A percentile compares a stretch with the other conserved stretches of the same genome.
These are phyloP conservation scores for Trissolcus basalis DNA, from an alignment of 1,140 invertebrate genomes.

Conservation along the genomic window DNA sequence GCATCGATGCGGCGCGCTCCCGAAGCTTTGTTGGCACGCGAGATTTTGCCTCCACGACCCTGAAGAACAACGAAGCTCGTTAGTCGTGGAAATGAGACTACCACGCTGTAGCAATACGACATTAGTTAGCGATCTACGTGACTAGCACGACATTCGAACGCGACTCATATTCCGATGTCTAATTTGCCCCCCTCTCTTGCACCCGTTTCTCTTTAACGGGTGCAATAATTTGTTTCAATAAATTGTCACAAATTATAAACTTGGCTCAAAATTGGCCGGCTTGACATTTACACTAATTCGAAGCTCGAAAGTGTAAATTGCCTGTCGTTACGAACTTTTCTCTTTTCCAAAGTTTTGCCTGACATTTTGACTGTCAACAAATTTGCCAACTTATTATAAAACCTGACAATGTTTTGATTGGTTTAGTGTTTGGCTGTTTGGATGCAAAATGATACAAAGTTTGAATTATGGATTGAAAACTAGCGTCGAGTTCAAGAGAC, in stretches of 20 bases:
- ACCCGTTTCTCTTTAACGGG: constrained; percentile 6
- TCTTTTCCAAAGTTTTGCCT: too few relatives aligned
- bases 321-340: too few relatives aligned
- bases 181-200: constrained; percentile 19
- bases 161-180: constrained; percentile 36
- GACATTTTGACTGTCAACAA: too few relatives aligned
- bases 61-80: constrained; percentile 61
- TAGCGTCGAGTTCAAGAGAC: too few relatives aligned
- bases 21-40: constrained; percentile 59
- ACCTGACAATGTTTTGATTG: too few relatives aligned
- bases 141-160: constrained; percentile 31
- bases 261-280: too few relatives aligned
- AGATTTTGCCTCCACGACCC: constrained; percentile 54
- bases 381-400: too few relatives aligned
- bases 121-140: constrained; percentile 53
- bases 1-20: constrained; percentile 52
- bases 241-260: too few relatives aligned
- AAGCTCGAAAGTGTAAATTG: too few relatives aligned
- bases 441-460: too few relatives aligned
- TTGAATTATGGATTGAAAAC: too few relatives aligned
- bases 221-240: background rate
- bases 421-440: too few relatives aligned
- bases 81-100: constrained; percentile 58
- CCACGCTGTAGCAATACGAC: constrained; percentile 48
- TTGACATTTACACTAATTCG: constrained; percentile 6